Conservation (phyloP, 2,888 invertebrate species). For the Lacanobia wlatinum region DNA sequence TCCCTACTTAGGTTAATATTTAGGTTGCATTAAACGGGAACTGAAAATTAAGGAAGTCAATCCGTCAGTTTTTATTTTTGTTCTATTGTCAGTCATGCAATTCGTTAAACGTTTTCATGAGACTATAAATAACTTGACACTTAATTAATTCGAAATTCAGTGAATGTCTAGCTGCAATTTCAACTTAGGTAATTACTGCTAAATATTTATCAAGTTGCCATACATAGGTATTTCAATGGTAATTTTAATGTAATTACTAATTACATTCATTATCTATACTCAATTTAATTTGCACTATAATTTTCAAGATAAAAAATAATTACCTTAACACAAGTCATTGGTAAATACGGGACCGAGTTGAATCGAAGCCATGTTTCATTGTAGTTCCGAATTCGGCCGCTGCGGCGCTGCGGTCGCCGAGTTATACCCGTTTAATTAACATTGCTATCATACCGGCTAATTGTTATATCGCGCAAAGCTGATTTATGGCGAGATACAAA, state of each 20-base stretch:
- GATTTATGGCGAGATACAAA: constrained; percentile 89
- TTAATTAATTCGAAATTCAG: constrained; percentile 5
- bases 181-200: constrained; percentile 16
- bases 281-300: constrained; percentile 62
- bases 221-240: constrained; percentile 59
- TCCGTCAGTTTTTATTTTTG: neutral
- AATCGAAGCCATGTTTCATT: constrained; percentile 45
- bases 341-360: constrained; percentile 35
- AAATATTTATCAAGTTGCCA: constrained; percentile 58
- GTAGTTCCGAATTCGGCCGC: constrained; percentile 74
- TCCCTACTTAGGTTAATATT: too few relatives aligned
- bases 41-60: neutral
- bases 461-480: constrained; percentile 90
- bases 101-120: neutral
- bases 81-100: neutral
- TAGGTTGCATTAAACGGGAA: neutral
- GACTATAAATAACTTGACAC: constrained; percentile 5
- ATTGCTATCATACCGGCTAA: constrained; percentile 90
- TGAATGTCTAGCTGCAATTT: constrained; percentile 11
- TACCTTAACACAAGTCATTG: constrained; percentile 30
- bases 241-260: constrained; percentile 69
- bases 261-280: constrained; percentile 58
- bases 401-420: constrained; percentile 76
- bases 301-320: constrained; percentile 26
- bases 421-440: constrained; percentile 90